These are phyloP conservation scores for Dynastes hyllus DNA, from an alignment of 2,888 invertebrate genomes.

Conservation along the genomic window DNA sequence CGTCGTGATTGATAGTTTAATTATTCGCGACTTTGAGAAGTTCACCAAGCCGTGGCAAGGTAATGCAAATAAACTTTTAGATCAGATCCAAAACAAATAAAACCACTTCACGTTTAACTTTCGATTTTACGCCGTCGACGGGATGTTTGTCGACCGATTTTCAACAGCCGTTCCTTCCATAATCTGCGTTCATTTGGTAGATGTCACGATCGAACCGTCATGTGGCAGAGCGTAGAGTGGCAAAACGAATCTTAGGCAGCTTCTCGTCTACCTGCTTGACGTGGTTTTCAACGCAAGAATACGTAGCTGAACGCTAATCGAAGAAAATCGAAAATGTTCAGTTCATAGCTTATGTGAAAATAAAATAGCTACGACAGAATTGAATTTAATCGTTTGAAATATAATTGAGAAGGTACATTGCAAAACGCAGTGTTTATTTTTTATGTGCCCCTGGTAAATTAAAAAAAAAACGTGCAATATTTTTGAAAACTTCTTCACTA, in stretches of 20 bases:
- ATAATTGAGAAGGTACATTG: neutral
- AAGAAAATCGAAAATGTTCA: neutral
- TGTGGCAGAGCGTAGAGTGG: neutral
- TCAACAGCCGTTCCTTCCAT: slow-evolving; percentile 16
- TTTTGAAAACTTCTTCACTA: too few species aligned
- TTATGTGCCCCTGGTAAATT: too few species aligned
- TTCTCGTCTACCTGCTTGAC: neutral
- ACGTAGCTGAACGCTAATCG: neutral
- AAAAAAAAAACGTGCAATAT: too few species aligned
- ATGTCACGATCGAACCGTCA: neutral
- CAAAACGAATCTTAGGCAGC: slow-evolving; percentile 11
- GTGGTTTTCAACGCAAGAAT: neutral
- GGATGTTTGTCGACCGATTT: slow-evolving; percentile 21
- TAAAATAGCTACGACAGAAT: too few species aligned
- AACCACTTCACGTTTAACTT: slow-evolving; percentile 32
- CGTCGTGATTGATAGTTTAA: slow-evolving; percentile 11
- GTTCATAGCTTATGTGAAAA: neutral
- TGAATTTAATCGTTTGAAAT: too few species aligned
- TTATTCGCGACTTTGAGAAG: slow-evolving; percentile 3
- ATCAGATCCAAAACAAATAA: slow-evolving; percentile 24
- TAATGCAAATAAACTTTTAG: slow-evolving; percentile 16
- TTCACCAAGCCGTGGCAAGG: neutral
- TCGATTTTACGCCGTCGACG: slow-evolving; percentile 11
- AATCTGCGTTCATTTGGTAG: slow-evolving; percentile 9
- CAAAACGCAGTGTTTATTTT: too few species aligned